A percentile compares a stretch with the other conserved stretches of the same genome.
These are phyloP conservation scores for Patella pellucida DNA, from an alignment of 2,888 invertebrate species.

Conservation along the genomic window DNA sequence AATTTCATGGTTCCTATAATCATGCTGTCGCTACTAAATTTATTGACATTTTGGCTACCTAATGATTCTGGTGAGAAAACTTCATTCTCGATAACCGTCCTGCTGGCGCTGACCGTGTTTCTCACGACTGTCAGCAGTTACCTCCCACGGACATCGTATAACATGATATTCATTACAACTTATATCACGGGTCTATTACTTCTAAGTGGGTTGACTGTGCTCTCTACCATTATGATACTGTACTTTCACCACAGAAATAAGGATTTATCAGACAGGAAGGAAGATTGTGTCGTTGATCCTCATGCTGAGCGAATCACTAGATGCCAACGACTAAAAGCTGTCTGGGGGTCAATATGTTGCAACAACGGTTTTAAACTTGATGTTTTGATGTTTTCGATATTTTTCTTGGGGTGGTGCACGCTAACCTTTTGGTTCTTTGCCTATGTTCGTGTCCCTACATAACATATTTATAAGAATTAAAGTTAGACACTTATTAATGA, in stretches of 20 bases:
- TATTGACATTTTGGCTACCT: neutral
- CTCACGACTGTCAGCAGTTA: neutral
- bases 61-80: neutral
- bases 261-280: neutral
- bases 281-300: neutral
- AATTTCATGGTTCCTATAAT: neutral
- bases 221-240: neutral
- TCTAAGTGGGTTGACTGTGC: neutral
- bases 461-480: too few species aligned
- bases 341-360: neutral
- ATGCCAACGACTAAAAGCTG: too few species aligned
- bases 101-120: neutral
- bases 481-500: too few species aligned
- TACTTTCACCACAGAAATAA: neutral
- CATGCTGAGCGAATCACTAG: too few species aligned
- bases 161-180: neutral
- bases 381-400: neutral
- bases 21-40: neutral
- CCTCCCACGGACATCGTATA: neutral
- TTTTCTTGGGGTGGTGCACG: neutral
- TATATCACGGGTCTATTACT: neutral
- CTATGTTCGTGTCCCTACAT: too few species aligned
- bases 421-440: neutral
- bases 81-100: neutral
- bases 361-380: neutral